Evolutionary conservation across 2,113 vertebrate genomes (phyloP).

Genomic region (Opisthocomus hoazin): DNA sequence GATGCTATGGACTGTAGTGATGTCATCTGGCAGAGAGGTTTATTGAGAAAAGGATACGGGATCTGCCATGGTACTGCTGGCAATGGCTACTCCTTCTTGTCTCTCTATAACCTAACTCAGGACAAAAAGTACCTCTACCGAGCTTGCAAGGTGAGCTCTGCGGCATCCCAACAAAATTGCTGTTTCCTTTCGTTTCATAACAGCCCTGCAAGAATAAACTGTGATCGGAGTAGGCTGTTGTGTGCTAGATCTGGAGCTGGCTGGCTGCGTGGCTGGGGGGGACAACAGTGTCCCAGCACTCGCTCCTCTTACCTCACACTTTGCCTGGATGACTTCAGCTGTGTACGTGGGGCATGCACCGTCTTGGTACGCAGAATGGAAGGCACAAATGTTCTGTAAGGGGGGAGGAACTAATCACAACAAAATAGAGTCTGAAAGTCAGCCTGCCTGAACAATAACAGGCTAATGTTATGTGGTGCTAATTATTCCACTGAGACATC

Average conservation of each 20-base stretch:
- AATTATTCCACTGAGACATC: constrained; percentile 9
- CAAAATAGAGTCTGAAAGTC: neutral
- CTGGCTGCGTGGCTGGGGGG: neutral
- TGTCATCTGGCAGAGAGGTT: constrained; percentile 93
- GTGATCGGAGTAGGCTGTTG: neutral
- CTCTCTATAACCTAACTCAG: constrained; percentile 87
- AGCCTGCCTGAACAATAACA: neutral
- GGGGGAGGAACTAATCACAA: neutral
- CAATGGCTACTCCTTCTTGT: constrained; percentile 92
- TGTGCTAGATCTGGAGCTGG: neutral
- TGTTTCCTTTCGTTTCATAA: neutral
- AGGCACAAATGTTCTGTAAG: neutral
- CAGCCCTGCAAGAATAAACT: accelerated
- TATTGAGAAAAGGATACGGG: constrained; percentile 93
- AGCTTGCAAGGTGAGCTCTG: constrained; percentile 85
- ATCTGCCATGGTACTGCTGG: constrained; percentile 94
- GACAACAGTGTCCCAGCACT: neutral
- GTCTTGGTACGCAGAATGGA: neutral
- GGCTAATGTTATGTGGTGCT: neutral
- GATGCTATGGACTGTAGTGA: constrained; percentile 92
- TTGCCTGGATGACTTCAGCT: accelerated
- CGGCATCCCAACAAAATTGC: neutral
- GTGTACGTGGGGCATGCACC: accelerated
- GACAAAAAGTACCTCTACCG: constrained; percentile 94
- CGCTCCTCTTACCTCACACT: neutral